Percentiles rank a stretch among this genome's conserved stretches.
Conservation (phyloP, 2,888 invertebrate genomes). For the Sepiola atlantica region DNA sequence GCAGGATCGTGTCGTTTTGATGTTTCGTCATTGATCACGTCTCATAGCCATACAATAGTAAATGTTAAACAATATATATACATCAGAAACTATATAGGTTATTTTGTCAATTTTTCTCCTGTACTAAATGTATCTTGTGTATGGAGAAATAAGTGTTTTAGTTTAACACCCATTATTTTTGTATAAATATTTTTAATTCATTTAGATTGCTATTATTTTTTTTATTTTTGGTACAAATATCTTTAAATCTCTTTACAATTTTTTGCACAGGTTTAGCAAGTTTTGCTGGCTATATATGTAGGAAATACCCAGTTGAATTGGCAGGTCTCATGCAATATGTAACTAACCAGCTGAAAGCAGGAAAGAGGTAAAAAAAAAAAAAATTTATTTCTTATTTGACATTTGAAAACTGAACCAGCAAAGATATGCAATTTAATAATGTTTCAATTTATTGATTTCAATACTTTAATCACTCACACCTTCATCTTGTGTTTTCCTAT, state of each 20-base stretch:
- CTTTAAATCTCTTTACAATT: neutral
- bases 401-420: neutral
- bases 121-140: no score
- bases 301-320: slow-evolving; percentile 96
- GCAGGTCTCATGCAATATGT: slow-evolving; percentile 96
- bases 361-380: slow-evolving; percentile 95
- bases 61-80: no score
- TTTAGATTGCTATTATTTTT: neutral
- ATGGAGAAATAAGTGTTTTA: no score
- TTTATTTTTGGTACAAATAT: neutral
- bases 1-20: no score
- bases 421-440: neutral
- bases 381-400: slow-evolving; percentile 50
- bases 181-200: neutral
- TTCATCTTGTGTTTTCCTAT: neutral
- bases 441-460: neutral
- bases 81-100: no score
- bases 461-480: neutral
- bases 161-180: no score
- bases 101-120: no score
- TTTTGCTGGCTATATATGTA: slow-evolving; percentile 96
- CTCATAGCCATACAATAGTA: no score
- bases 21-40: no score
- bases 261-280: slow-evolving; percentile 81
- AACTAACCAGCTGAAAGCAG: slow-evolving; percentile 95